Evolutionary conservation across 2,113 vertebrate species (phyloP).

Genomic region (Tenebrosternarchus preto): DNA sequence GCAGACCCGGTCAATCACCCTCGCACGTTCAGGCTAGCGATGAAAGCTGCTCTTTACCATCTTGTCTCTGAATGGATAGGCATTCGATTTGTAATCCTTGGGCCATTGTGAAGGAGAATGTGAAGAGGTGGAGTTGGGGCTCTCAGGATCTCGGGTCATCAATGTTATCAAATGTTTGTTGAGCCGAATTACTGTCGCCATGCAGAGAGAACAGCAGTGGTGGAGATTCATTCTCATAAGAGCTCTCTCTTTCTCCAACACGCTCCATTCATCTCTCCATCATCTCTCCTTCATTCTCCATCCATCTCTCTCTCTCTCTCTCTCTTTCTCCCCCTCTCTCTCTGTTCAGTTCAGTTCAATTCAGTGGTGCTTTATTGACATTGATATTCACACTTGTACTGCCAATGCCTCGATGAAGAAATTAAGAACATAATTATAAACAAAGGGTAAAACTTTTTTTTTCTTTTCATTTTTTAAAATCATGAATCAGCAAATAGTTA

Average conservation of each 20-base stretch:
- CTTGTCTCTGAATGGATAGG: conserved; percentile 28
- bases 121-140: background rate
- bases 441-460: background rate
- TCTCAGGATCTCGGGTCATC: background rate
- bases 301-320: background rate
- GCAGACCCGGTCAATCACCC: conserved; percentile 40
- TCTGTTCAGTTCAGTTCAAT: too few species aligned
- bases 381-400: too few species aligned
- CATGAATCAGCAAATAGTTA: background rate
- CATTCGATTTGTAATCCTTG: conserved; percentile 29
- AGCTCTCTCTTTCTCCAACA: background rate
- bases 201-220: conserved; percentile 37
- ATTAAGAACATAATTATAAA: too few species aligned
- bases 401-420: too few species aligned
- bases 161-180: conserved; percentile 45
- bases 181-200: background rate
- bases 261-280: too few species aligned
- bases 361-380: too few species aligned
- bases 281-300: background rate
- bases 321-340: conserved; percentile 8
- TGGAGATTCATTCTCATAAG: background rate
- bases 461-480: background rate
- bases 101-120: background rate
- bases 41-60: conserved; percentile 15
- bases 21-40: background rate